A percentile compares a stretch with the other conserved stretches of the same genome.
Conservation (phyloP, 1,140 invertebrate genomes). For the Manduca sexta region DNA sequence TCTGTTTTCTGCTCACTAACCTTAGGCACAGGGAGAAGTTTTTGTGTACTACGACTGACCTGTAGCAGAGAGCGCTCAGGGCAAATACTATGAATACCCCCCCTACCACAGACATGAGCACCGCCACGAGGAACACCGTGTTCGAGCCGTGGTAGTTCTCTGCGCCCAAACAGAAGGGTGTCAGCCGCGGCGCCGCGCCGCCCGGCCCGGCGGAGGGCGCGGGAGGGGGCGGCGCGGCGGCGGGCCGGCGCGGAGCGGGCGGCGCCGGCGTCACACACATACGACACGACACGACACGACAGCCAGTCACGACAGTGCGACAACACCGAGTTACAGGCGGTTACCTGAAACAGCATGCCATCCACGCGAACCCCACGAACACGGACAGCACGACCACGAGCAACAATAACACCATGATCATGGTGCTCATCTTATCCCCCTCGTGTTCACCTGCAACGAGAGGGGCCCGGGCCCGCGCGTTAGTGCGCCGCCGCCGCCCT, state of each 20-base stretch:
- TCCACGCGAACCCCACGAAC: constrained; percentile 95
- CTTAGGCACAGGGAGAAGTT: constrained; percentile 97
- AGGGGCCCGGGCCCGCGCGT: constrained; percentile 58
- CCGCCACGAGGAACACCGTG: constrained; percentile 96
- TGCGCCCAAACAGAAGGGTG: constrained; percentile 72
- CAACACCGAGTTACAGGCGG: constrained; percentile 64
- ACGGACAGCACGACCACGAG: constrained; percentile 92
- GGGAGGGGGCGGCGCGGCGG: constrained; percentile 9
- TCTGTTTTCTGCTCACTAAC: constrained; percentile 91
- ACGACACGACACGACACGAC: constrained; percentile 45
- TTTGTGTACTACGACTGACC: constrained; percentile 98
- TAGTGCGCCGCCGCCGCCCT: constrained; percentile 60
- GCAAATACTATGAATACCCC: constrained; percentile 98
- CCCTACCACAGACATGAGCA: constrained; percentile 98
- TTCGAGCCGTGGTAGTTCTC: constrained; percentile 95
- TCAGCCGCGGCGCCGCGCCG: constrained; percentile 43
- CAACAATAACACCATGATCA: constrained; percentile 93
- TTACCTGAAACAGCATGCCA: constrained; percentile 97
- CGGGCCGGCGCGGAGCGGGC: constrained; percentile 24
- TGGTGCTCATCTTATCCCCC: constrained; percentile 88
- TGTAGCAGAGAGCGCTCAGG: constrained; percentile 98
- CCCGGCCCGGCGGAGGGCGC: constrained; percentile 23
- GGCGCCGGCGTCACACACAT: constrained; percentile 34
- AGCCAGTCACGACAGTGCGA: constrained; percentile 51
- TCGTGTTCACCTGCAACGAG: constrained; percentile 79